Evolutionary conservation across 2,113 vertebrate genomes (phyloP).

Genomic region (Psettodes erumei): DNA sequence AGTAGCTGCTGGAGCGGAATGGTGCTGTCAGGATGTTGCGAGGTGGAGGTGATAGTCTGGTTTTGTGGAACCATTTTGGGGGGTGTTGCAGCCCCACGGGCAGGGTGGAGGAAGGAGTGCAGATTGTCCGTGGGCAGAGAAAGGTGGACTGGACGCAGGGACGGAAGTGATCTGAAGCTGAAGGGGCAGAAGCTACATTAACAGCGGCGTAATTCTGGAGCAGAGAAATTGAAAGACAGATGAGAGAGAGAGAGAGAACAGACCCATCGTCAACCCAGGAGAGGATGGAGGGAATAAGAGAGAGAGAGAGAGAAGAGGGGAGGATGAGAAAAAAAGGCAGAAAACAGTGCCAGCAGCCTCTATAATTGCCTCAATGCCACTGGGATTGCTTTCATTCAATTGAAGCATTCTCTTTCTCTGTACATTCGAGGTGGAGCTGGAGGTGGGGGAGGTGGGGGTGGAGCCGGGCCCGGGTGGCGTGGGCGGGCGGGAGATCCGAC

Average conservation of each 20-base stretch:
- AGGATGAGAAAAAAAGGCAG: constrained; percentile 31
- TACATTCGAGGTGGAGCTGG: constrained; percentile 44
- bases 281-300: constrained; percentile 36
- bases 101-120: not conserved
- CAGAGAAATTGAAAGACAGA: constrained; percentile 48
- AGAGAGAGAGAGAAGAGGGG: constrained; percentile 30
- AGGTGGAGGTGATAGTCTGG: constrained; percentile 7
- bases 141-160: constrained; percentile 29
- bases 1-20: constrained; percentile 20
- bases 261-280: not conserved
- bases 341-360: constrained; percentile 64
- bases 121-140: not conserved
- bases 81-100: not conserved
- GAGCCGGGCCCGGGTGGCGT: constrained; percentile 32
- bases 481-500: constrained; percentile 57
- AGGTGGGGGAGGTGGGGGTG: constrained; percentile 8
- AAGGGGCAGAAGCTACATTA: constrained; percentile 82
- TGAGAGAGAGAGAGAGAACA: constrained; percentile 15
- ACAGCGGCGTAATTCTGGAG: constrained; percentile 79
- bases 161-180: constrained; percentile 75
- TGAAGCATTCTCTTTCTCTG: constrained; percentile 69
- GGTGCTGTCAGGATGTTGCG: constrained; percentile 21
- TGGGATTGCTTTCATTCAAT: constrained; percentile 81
- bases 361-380: constrained; percentile 81
- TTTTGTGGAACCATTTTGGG: constrained; percentile 4